These are phyloP conservation scores for Neoitamus cyanurus DNA, from an alignment of 2,888 invertebrate species.

Conservation along the genomic window DNA sequence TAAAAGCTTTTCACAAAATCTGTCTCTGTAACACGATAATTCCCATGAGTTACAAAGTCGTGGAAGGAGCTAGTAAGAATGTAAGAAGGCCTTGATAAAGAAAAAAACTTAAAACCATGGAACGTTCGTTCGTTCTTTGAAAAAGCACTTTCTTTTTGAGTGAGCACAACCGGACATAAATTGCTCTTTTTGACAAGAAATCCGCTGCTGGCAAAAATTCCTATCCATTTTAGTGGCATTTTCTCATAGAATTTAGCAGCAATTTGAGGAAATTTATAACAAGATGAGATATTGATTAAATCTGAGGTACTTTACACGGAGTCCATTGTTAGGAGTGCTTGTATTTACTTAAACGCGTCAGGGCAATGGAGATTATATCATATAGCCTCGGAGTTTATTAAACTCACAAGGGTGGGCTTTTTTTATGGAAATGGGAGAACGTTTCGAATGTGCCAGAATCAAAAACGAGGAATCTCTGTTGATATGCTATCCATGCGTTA, in stretches of 20 bases:
- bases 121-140: background rate
- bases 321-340: background rate
- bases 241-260: background rate
- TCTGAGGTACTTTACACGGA: background rate
- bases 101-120: background rate
- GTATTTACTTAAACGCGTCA: background rate
- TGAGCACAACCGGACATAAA: background rate
- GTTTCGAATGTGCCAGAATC: background rate
- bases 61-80: background rate
- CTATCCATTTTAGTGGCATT: background rate
- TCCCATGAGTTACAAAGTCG: background rate
- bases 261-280: background rate
- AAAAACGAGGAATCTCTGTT: background rate
- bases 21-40: background rate
- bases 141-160: background rate
- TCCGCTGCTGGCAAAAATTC: background rate
- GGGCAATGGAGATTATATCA: background rate
- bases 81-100: background rate
- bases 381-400: background rate
- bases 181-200: background rate
- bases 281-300: background rate
- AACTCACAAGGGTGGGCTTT: background rate
- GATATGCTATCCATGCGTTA: background rate
- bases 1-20: background rate
- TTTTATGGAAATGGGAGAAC: background rate